Evolutionary conservation across 2,797 vertebrate species (phyloP), one percentile per base, ranked within the genome.

Genomic region (Thunnus albacares): DNA sequence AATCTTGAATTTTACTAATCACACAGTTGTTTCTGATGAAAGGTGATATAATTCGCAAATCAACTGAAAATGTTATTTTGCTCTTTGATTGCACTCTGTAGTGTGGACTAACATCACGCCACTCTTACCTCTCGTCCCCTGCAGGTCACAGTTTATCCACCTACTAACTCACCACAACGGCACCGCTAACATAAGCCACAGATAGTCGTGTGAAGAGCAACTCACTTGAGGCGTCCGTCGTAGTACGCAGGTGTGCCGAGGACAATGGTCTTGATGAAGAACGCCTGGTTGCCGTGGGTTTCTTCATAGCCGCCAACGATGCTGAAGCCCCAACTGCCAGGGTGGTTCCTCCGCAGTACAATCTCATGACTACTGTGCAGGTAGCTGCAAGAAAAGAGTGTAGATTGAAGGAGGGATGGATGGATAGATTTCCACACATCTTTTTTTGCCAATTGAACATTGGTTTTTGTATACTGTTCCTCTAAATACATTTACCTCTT

Each of bases 181-280:
- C 56, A 52, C 77, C 2, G 41, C 58, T 70, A 28, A 68, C 22
- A 65, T 20, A 58, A 67, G 33, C 70, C 69, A 59, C 65, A 61
- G n/a, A 51, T 30, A 43, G 47, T 71, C 49, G 65, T 15, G 52
- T 26, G 28, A 66, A 9, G 22, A 75, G 22, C 67, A 28, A 85
- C 98, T 98, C 91, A 99, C 98, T 99, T 99, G 77, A 99, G 94
- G 88, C 98, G 97, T 61, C 98, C 98, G 51, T 99, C 98, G 13
- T 98, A 99, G 93, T 99, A 99, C 0, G 98, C 98, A 1, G 98
- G 98, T n/a, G 98, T 99, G 87, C 98, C 98, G 38, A 99, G 95
- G 79, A 99, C 98, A 58, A 99, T 99, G 2, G 98, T 99, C 94
- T 99, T 99, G 88, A 99, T 99, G 92, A 99, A 99, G 95, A 99